Evolutionary conservation across 2,797 vertebrate genomes (phyloP).

Genomic region (Acipenser oxyrinchus): DNA sequence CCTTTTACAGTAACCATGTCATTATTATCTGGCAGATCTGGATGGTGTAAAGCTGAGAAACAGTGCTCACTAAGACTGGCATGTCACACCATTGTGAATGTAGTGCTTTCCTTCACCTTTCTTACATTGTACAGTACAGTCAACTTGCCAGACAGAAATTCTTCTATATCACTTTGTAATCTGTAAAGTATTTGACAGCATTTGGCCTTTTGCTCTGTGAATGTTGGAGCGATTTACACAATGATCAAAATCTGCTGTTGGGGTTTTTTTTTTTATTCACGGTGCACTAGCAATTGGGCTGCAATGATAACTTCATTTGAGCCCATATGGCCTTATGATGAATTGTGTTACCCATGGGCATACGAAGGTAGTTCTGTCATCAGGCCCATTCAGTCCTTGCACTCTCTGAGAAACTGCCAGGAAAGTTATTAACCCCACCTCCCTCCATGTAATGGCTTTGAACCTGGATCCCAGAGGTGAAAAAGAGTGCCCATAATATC

Average conservation of each 20-base stretch:
- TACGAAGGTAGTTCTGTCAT: slow-evolving; percentile 24
- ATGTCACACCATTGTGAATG: no score
- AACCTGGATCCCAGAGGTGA: slow-evolving; percentile 26
- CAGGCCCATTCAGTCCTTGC: slow-evolving; percentile 24
- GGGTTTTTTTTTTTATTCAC: slow-evolving; percentile 11
- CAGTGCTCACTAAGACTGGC: no score
- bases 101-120: no score
- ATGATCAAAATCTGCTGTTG: neutral
- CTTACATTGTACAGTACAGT: no score
- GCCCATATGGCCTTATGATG: slow-evolving; percentile 24
- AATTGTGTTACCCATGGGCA: slow-evolving; percentile 31
- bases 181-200: neutral
- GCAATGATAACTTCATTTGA: slow-evolving; percentile 35
- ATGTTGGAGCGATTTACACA: neutral
- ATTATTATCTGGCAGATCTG: no score
- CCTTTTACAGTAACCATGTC: no score
- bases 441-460: slow-evolving; percentile 29
- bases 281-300: slow-evolving; percentile 14
- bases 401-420: slow-evolving; percentile 21
- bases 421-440: slow-evolving; percentile 28
- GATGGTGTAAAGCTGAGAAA: no score
- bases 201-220: slow-evolving; percentile 14
- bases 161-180: no score
- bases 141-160: no score
- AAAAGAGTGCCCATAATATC: slow-evolving; percentile 13